Evolutionary conservation across 2,888 invertebrate species (phyloP).

Genomic region (Scaptodrosophila latifasciaeformis): DNA sequence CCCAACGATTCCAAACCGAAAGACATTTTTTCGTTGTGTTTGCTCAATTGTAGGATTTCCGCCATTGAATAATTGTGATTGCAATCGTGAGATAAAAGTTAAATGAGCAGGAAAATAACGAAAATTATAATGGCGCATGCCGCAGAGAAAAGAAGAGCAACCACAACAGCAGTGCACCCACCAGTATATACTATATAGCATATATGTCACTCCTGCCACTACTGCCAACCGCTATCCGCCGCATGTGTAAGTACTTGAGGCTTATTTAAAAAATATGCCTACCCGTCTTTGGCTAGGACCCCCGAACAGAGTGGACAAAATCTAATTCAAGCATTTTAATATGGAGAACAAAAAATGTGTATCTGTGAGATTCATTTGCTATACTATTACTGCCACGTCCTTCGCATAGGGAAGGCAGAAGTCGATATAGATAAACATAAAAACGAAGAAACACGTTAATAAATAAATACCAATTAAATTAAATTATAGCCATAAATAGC

Average conservation of each 20-base stretch:
- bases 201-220: neutral
- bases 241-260: too few species aligned
- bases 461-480: slow-evolving; percentile 31
- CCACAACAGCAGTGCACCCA: neutral
- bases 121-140: slow-evolving; percentile 44
- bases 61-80: slow-evolving; percentile 70
- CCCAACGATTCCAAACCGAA: too few species aligned
- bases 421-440: slow-evolving; percentile 42
- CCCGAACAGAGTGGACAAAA: too few species aligned
- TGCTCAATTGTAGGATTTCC: slow-evolving; percentile 51
- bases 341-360: too few species aligned
- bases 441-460: slow-evolving; percentile 1
- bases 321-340: too few species aligned
- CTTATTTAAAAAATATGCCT: too few species aligned
- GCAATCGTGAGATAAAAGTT: slow-evolving; percentile 66
- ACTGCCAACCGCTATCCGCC: slow-evolving; percentile 4
- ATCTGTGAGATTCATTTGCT: too few species aligned
- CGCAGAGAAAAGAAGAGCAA: slow-evolving; percentile 15
- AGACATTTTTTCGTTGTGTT: too few species aligned
- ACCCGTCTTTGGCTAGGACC: too few species aligned
- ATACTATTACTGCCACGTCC: slow-evolving; percentile 50
- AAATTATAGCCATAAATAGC: slow-evolving; percentile 53
- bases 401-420: neutral
- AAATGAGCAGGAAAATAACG: slow-evolving; percentile 71
- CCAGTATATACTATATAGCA: too few species aligned